phyloP scores from a whole-genome alignment of 2,113 vertebrate species.

The Tympanuchus pallidicinctus region DNA sequence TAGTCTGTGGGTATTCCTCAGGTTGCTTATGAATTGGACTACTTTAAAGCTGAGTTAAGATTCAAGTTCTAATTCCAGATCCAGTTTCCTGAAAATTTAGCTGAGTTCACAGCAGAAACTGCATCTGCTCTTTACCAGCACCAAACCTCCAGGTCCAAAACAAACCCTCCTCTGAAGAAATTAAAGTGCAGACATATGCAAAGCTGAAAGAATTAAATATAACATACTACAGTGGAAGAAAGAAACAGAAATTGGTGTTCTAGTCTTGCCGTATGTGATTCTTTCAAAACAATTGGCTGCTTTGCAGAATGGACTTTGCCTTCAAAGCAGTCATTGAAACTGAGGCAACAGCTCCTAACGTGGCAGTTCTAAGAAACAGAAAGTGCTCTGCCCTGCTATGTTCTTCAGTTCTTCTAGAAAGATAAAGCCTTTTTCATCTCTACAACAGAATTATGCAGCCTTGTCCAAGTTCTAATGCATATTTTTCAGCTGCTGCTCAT shows the following conservation, averaged over 20 bases:
- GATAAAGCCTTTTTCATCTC: neutral
- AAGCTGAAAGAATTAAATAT: neutral
- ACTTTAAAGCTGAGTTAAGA: neutral
- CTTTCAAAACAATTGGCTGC: neutral
- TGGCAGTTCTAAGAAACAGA: neutral
- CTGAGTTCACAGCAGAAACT: neutral
- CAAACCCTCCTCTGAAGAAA: neutral
- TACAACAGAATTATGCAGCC: neutral
- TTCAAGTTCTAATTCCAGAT: neutral
- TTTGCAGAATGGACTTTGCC: neutral
- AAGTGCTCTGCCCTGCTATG: neutral
- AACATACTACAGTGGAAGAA: neutral
- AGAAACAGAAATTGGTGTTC: neutral
- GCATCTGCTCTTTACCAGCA: neutral
- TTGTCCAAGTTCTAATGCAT: neutral
- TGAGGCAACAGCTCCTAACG: neutral
- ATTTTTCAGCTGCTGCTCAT: neutral
- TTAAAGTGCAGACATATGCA: neutral
- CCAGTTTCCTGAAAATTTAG: neutral
- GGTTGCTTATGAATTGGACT: neutral
- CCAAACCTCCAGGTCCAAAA: neutral
- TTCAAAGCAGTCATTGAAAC: neutral
- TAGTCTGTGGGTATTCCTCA: neutral
- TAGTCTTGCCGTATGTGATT: neutral
- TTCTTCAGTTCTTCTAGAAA: neutral